Base-by-base conservation (phyloP, 1,140 invertebrate genomes). In the Drosophila nebulosa region DNA sequence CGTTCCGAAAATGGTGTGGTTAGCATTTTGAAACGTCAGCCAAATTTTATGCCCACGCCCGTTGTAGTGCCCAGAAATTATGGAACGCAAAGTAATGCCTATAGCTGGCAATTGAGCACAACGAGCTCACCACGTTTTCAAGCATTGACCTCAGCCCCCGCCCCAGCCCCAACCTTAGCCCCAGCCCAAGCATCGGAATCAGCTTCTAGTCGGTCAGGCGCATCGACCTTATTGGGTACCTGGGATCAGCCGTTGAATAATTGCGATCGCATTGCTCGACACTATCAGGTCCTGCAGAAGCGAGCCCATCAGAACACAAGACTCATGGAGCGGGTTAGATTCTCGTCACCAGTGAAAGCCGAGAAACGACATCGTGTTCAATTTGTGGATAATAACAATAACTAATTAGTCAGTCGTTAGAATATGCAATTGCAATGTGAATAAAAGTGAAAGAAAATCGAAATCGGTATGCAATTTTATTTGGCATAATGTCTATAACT, bases 211-310 rank as follows among this genome's bases (percentile, higher is more conserved):
- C 24, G 24, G 2, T 3, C 24, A 24, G 24, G 2, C 24, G 24
- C 4, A 4, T 24, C 24, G n/a, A n/a, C n/a, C n/a, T n/a, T n/a
- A 32, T 12, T 2, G 10, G 10, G 27, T 10, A 14, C 4, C 3
- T 39, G 55, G 66, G 22, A 46, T 10, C 52, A 3, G 10, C 4
- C 9, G 0, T 3, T 55, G 26, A 6, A n/a, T 4, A 6, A 7
- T 16, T 24, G 24, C 16, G 39, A 46, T 16, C 32, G 3, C 16
- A 56, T 59, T 7, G 10, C 46, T 1, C n/a, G 51, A 14, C 68
- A 55, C 7, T 78, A 78, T 24, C 59, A 77, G 30, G 7, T 16
- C 3, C 32, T 78, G 4, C 76, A 78, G 46, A 60, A 61, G 14
- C 52, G 36, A 18, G 74, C 74, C 0, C 46, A 53, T 7, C 46